Evolutionary conservation across 1,140 invertebrate species (phyloP), one percentile per base, ranked within the genome.

Genomic region (Tyrophagus putrescentiae): DNA sequence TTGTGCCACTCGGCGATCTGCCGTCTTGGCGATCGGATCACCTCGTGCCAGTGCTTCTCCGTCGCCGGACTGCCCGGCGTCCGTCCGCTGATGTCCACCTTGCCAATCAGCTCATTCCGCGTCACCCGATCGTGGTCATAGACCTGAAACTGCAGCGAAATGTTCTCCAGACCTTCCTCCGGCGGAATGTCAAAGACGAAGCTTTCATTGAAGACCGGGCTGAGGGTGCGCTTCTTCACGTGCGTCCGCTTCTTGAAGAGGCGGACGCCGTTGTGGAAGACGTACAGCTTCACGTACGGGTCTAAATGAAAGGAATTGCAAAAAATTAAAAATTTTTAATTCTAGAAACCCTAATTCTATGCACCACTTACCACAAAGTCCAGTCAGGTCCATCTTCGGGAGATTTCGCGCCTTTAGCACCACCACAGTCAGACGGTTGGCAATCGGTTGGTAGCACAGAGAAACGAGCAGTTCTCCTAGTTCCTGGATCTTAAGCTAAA

Each of bases 1-100:
- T 94, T 94, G 79, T 97, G 92, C 92, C 93, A 96, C 74, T 96
- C 89, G 45, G 93, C 92, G 68, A 96, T 95, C 77, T 97, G 93
- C 62, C 92, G 82, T 62, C 91, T 80, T n/a, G 92, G 91, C 60
- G 89, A 92, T 70, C 84, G 90, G 73, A 88, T 85, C 57, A 96
- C 89, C 75, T 96, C 92, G 66, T 85, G 88, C 93, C 92, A 96
- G 73, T 97, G 93, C 69, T 89, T 87, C 27, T 89, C 87, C 36
- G 84, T 81, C 61, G 84, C 84, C 1, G 6, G 21, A 28, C 13
- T 77, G 59, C 81, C 80, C n/a, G n/a, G n/a, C 13, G 63, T 61
- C 66, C 84, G 84, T 4, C 81, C 73, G 42, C 92, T 91, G 48
- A 98, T 77, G 69, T 95, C 88, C 67, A 98, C 75, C 64, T 88